A percentile compares a stretch with the other conserved stretches of the same genome.
These are phyloP conservation scores for Watersipora subatra DNA, from an alignment of 1,140 invertebrate genomes.

Conservation along the genomic window DNA sequence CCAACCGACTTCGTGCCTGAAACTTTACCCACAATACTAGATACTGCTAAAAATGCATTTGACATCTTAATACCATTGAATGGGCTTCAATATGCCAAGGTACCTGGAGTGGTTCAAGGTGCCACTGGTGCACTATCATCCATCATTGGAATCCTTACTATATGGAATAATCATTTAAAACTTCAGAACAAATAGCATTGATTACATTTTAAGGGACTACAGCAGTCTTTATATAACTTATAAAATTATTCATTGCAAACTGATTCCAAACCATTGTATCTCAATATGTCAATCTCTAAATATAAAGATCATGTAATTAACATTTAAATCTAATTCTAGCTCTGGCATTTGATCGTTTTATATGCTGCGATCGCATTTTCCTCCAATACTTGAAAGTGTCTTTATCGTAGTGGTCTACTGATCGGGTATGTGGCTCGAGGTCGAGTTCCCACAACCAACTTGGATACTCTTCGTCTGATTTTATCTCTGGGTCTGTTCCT, in stretches of 20 bases:
- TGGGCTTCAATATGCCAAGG: conserved; percentile 56
- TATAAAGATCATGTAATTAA: neutral
- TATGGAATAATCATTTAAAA: conserved; percentile 52
- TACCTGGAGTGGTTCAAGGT: conserved; percentile 61
- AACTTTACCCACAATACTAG: conserved; percentile 49
- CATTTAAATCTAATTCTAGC: neutral
- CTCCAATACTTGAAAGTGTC: conserved; percentile 68
- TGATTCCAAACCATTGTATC: neutral
- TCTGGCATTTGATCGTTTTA: neutral
- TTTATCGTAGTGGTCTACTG: conserved; percentile 62
- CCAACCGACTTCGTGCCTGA: conserved; percentile 14
- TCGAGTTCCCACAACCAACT: conserved; percentile 76
- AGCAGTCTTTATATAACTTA: neutral
- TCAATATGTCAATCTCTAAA: neutral
- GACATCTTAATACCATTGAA: conserved; percentile 70
- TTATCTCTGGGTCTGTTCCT: conserved; percentile 66
- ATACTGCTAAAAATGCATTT: conserved; percentile 69
- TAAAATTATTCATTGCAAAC: neutral
- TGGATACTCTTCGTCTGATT: conserved; percentile 75
- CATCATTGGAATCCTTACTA: conserved; percentile 53
- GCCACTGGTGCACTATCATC: conserved; percentile 64
- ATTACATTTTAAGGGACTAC: neutral
- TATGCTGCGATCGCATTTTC: conserved; percentile 9
- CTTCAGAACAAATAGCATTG: neutral
- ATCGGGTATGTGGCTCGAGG: conserved; percentile 45